Percentiles rank a stretch among this genome's conserved stretches.
phyloP scores from a whole-genome alignment of 2,888 invertebrate species.

The Timandra comae region DNA sequence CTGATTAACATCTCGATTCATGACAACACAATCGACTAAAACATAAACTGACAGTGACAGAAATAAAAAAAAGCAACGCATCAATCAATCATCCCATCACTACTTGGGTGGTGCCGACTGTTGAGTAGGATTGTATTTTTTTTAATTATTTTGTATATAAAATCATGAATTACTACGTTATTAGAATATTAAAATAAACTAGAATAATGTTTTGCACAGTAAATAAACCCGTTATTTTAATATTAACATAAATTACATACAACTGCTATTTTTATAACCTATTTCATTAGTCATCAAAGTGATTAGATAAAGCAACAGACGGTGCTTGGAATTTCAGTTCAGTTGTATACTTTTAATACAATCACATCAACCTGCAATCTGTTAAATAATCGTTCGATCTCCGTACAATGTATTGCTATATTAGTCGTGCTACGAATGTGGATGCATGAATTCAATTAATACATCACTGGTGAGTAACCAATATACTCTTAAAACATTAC shows the following conservation, averaged over 20 bases:
- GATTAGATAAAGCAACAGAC: slow-evolving; percentile 47
- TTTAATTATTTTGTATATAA: slow-evolving; percentile 21
- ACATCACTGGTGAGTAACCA: slow-evolving; percentile 18
- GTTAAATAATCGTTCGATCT: too few species aligned
- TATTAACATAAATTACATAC: slow-evolving; percentile 20
- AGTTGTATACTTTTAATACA: too few species aligned
- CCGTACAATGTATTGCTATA: background rate
- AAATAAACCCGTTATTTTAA: slow-evolving; percentile 14
- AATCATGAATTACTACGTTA: slow-evolving; percentile 25
- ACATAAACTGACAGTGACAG: background rate
- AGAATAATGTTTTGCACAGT: background rate
- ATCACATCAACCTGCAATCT: too few species aligned
- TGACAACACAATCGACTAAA: background rate
- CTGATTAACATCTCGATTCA: background rate
- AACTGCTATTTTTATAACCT: slow-evolving; percentile 65
- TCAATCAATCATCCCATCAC: slow-evolving; percentile 20
- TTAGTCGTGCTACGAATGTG: slow-evolving; percentile 9
- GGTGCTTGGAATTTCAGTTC: slow-evolving; percentile 38
- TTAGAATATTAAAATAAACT: slow-evolving; percentile 4
- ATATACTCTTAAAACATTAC: too few species aligned
- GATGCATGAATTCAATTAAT: slow-evolving; percentile 12
- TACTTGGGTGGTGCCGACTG: slow-evolving; percentile 39
- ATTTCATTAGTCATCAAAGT: slow-evolving; percentile 45
- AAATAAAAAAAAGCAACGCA: background rate
- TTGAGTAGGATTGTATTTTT: slow-evolving; percentile 5